phyloP scores from a whole-genome alignment of 2,888 invertebrate species.

The Endomychus coccineus region DNA sequence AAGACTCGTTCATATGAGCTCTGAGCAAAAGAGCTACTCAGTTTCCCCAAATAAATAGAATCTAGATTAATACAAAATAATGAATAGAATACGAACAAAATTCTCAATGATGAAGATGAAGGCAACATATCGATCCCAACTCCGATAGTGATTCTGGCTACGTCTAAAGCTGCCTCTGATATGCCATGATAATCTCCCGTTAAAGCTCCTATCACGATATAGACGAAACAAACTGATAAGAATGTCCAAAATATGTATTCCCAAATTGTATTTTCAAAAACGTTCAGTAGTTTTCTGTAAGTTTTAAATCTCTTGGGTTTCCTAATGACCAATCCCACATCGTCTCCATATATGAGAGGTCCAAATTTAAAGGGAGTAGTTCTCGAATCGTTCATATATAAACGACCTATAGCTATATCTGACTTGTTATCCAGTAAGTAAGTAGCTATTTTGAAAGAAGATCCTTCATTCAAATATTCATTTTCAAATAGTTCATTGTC shows the following conservation, averaged over 20 bases:
- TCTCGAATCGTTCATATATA: slow-evolving; percentile 22
- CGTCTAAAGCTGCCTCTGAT: background rate
- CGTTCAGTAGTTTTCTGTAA: slow-evolving; percentile 19
- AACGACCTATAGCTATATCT: slow-evolving; percentile 22
- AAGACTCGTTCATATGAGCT: too few relatives aligned
- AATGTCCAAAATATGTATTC: too few relatives aligned
- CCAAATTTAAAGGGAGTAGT: slow-evolving; percentile 21
- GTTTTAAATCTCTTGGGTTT: slow-evolving; percentile 17
- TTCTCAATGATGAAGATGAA: slow-evolving; percentile 12
- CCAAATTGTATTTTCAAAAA: slow-evolving; percentile 20
- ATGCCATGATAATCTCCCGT: too few relatives aligned
- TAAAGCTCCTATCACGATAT: too few relatives aligned
- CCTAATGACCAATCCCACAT: slow-evolving; percentile 11
- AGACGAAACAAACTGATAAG: too few relatives aligned
- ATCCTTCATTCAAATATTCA: slow-evolving; percentile 17
- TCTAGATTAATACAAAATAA: slow-evolving; percentile 21
- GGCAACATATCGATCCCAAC: too few relatives aligned
- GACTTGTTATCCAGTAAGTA: slow-evolving; percentile 6
- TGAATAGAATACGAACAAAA: slow-evolving; percentile 19
- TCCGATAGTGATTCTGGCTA: slow-evolving; percentile 13
- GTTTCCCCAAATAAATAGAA: slow-evolving; percentile 23
- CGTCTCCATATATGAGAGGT: slow-evolving; percentile 20
- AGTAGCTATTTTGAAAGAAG: slow-evolving; percentile 9
- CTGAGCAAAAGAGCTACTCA: slow-evolving; percentile 23
- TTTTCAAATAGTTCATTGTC: slow-evolving; percentile 12